These are phyloP conservation scores for Aurelia sp. DNA, from an alignment of 30 jellyfish, hydroid and myxozoan genomes.

Conservation along the genomic window DNA sequence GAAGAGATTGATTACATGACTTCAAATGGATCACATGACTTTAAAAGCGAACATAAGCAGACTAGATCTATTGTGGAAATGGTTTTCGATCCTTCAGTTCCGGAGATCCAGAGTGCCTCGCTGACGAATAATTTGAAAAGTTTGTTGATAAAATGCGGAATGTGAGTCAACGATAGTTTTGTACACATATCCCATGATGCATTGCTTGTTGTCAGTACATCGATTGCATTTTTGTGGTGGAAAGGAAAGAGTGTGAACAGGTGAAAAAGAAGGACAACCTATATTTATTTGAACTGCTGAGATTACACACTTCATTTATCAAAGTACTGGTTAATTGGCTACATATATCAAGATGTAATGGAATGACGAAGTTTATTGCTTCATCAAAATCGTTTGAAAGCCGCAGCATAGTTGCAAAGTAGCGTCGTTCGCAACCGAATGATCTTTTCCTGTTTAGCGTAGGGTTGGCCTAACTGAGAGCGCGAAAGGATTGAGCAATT, in stretches of 20 bases:
- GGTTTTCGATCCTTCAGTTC: too few species aligned
- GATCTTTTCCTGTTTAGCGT: neutral
- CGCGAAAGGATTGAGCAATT: neutral
- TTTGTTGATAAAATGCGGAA: neutral
- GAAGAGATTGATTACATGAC: too few species aligned
- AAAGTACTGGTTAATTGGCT: neutral
- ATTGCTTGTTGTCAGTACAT: conserved; percentile 38
- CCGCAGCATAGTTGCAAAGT: conserved; percentile 1
- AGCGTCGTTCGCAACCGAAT: conserved; percentile 65
- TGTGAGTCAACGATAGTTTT: conserved; percentile 1
- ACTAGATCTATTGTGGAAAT: too few species aligned
- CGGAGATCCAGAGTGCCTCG: neutral
- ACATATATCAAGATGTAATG: too few species aligned
- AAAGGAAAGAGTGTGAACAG: neutral
- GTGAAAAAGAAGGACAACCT: neutral
- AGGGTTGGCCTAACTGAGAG: conserved; percentile 37
- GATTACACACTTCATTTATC: neutral
- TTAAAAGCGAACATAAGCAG: too few species aligned
- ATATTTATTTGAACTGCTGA: neutral
- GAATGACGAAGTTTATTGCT: too few species aligned
- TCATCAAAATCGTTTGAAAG: neutral
- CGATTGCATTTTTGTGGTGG: conserved; percentile 47
- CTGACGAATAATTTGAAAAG: neutral
- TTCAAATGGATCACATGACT: too few species aligned
- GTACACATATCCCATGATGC: conserved; percentile 58